Evolutionary conservation across 2,113 vertebrate genomes (phyloP).

Genomic region (Bufo gargarizans): DNA sequence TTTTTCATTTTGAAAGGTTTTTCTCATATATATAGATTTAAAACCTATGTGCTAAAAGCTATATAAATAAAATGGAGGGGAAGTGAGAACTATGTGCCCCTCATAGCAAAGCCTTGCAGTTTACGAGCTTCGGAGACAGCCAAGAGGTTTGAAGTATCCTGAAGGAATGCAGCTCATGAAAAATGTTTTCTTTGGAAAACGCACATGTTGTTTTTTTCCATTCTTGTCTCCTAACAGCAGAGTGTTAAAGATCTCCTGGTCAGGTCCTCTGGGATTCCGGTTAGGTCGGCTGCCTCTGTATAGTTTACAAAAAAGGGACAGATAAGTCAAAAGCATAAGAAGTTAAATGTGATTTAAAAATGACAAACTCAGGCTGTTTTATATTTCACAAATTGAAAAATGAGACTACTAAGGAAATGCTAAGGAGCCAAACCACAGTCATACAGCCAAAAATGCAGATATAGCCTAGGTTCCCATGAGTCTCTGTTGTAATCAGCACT

Average conservation of each 20-base stretch:
- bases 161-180: slow-evolving; percentile 44
- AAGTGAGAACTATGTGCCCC: not conserved
- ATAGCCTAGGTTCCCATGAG: slow-evolving; percentile 17
- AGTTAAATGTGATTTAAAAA: not conserved
- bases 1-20: not conserved
- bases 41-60: not conserved
- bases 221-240: slow-evolving; percentile 7
- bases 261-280: slow-evolving; percentile 29
- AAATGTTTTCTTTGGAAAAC: slow-evolving; percentile 49
- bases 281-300: slow-evolving; percentile 23
- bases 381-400: not conserved
- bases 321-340: not conserved
- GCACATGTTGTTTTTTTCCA: slow-evolving; percentile 34
- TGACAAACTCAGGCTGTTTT: not conserved
- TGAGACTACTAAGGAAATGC: not conserved
- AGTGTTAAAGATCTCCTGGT: slow-evolving; percentile 19
- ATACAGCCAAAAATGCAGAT: not conserved
- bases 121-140: slow-evolving; percentile 7
- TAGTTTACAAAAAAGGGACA: slow-evolving; percentile 12
- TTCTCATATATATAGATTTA: not conserved
- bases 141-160: slow-evolving; percentile 29
- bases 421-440: not conserved
- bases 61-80: not conserved
- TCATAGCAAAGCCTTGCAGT: slow-evolving; percentile 2
- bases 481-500: slow-evolving; percentile 9